Evolutionary conservation across 2,113 vertebrate genomes (phyloP).

Genomic region (Astur gentilis): DNA sequence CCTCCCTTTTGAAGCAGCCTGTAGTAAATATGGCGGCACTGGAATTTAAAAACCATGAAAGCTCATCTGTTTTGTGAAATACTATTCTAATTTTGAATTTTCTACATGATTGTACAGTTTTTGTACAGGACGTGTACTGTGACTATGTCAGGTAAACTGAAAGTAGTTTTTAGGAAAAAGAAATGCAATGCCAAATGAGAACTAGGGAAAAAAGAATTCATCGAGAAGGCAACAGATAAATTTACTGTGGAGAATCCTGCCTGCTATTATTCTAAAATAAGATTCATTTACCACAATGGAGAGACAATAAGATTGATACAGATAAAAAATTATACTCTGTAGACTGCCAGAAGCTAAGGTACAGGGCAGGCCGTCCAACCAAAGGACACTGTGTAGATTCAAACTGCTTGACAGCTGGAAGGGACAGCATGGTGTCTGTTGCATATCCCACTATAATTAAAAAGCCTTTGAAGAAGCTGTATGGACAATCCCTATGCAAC

Average conservation of each 20-base stretch:
- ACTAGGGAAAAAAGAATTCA: neutral
- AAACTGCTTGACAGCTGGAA: neutral
- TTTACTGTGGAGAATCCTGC: neutral
- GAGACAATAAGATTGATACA: neutral
- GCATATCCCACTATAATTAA: fast-evolving
- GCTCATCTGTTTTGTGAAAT: neutral
- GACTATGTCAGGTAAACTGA: neutral
- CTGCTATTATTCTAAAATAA: neutral
- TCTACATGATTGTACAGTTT: neutral
- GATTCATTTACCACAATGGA: neutral
- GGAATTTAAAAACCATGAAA: neutral
- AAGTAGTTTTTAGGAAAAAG: neutral
- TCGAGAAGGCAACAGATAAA: neutral
- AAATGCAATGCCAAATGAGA: neutral
- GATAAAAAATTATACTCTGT: neutral
- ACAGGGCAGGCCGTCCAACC: neutral
- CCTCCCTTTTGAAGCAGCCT: neutral
- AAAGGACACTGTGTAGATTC: neutral
- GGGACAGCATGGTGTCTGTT: neutral
- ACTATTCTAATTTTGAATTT: neutral
- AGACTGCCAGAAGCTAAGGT: neutral
- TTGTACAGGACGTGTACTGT: neutral
- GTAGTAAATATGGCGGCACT: neutral
- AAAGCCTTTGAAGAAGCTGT: neutral
- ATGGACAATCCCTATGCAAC: neutral